Conservation (phyloP, 2,888 invertebrate genomes). For the Caenorhabditis zanzibari region DNA sequence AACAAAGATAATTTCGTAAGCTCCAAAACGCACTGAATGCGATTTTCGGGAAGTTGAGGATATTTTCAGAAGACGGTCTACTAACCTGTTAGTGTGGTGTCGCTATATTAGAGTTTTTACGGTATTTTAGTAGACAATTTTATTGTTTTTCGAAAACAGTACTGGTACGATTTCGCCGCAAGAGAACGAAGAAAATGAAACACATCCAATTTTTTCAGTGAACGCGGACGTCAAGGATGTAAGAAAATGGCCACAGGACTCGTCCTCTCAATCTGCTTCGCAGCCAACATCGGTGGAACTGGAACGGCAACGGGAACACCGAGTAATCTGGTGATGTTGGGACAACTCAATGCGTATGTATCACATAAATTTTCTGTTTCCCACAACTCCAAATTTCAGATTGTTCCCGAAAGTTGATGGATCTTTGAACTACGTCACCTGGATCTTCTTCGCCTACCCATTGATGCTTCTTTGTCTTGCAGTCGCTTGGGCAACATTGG, state of each 20-base stretch:
- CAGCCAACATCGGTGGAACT: constrained; percentile 82
- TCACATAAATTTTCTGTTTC: too few species aligned
- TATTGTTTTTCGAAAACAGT: not conserved
- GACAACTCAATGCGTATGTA: constrained; percentile 77
- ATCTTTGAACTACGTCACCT: constrained; percentile 78
- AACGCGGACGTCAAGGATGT: constrained; percentile 62
- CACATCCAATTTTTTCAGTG: constrained; percentile 55
- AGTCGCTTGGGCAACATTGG: constrained; percentile 73
- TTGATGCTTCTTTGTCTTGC: constrained; percentile 75
- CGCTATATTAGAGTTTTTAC: not conserved
- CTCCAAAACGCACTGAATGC: too few species aligned
- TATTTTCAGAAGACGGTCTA: too few species aligned
- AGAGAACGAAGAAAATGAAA: not conserved
- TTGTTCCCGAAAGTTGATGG: constrained; percentile 77
- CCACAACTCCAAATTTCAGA: constrained; percentile 67
- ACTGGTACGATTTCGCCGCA: too few species aligned
- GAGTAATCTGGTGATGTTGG: constrained; percentile 80
- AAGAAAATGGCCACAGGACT: constrained; percentile 80
- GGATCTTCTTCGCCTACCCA: constrained; percentile 81
- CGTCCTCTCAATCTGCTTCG: constrained; percentile 79
- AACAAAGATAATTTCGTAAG: too few species aligned
- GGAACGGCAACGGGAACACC: constrained; percentile 82
- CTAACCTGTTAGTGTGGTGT: too few species aligned
- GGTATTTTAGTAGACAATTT: not conserved
- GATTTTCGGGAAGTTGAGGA: too few species aligned